phyloP scores from a whole-genome alignment of 2,797 vertebrate genomes.

The Pitangus sulphuratus region DNA sequence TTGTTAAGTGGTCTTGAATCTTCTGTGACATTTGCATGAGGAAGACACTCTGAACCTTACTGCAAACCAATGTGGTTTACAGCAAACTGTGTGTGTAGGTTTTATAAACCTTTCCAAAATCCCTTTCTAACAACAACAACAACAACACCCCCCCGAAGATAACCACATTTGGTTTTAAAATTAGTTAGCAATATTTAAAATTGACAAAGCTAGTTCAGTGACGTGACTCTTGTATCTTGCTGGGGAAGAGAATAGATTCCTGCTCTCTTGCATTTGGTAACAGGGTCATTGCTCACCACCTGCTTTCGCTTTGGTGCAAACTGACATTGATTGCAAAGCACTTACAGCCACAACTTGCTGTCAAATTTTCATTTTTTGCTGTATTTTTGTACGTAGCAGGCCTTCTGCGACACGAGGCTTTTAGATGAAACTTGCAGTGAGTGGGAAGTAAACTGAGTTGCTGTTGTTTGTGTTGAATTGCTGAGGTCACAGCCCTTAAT shows the following conservation, averaged over 20 bases:
- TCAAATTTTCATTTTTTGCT: conserved; percentile 22
- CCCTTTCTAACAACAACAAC: not conserved
- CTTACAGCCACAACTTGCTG: conserved; percentile 37
- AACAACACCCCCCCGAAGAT: fast-evolving
- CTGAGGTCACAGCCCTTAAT: conserved; percentile 25
- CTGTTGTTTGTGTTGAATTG: conserved; percentile 14
- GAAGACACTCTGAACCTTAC: not conserved
- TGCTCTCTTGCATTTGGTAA: not conserved
- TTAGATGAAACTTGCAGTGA: conserved; percentile 11
- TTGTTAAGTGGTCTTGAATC: not conserved
- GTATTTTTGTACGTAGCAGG: not conserved
- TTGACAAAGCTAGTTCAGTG: not conserved
- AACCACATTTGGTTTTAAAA: not conserved
- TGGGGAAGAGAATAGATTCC: not conserved
- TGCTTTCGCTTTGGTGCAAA: conserved; percentile 8
- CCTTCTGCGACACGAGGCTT: conserved; percentile 37
- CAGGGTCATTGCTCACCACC: conserved; percentile 49
- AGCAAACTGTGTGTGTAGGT: not conserved
- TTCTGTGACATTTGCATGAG: not conserved
- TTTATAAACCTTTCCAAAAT: not conserved
- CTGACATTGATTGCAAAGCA: conserved; percentile 50
- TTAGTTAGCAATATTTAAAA: not conserved
- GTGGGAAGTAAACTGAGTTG: conserved; percentile 44
- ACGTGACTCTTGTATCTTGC: not conserved
- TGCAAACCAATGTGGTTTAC: not conserved